These are phyloP conservation scores for Tokudaia tokunoshimensis DNA, from an alignment of 2,797 vertebrate genomes.

Conservation along the genomic window DNA sequence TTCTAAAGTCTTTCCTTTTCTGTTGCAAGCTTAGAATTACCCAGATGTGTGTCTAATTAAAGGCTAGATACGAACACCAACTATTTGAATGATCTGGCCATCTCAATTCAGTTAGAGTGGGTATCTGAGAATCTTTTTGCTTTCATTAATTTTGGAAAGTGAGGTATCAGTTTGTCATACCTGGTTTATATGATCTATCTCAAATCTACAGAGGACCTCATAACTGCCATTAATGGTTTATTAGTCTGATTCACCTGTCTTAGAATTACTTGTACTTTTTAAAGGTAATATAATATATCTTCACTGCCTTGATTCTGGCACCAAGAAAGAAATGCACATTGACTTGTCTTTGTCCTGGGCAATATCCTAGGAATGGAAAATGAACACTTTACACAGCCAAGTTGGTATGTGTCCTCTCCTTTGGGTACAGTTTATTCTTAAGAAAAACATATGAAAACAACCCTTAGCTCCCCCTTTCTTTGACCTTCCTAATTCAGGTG, in stretches of 20 bases:
- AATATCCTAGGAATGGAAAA: background rate
- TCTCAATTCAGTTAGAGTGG: background rate
- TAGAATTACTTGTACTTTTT: background rate
- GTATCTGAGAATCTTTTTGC: slow-evolving; percentile 4
- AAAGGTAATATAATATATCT: background rate
- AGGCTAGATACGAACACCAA: background rate
- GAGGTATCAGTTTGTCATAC: background rate
- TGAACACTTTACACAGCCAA: background rate
- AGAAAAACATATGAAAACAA: background rate
- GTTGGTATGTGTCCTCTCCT: background rate
- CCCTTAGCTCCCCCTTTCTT: background rate
- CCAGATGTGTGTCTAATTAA: background rate
- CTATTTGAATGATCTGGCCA: background rate
- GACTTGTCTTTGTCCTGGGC: background rate
- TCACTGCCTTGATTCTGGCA: background rate
- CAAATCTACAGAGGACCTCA: background rate
- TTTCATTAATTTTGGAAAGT: slow-evolving; percentile 32
- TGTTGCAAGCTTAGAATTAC: background rate
- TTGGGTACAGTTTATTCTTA: background rate
- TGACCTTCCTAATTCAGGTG: background rate
- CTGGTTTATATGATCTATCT: background rate
- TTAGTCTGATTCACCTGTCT: background rate
- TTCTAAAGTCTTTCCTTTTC: background rate
- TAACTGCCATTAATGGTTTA: background rate
- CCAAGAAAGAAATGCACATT: background rate